Conservation (phyloP, 2,113 vertebrate species). For the Hemichromis elongatus region DNA sequence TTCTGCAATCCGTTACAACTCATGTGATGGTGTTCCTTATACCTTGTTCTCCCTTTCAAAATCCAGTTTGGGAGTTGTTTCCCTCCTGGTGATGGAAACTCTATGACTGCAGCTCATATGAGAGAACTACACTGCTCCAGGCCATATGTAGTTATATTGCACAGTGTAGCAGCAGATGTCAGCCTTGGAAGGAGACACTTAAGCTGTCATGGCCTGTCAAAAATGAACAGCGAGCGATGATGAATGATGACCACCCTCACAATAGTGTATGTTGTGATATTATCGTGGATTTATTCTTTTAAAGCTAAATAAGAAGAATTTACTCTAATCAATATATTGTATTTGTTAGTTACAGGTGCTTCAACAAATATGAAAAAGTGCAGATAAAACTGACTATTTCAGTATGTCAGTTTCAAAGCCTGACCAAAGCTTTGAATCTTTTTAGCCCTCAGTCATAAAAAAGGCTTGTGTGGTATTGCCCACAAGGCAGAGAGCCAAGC, state of each 20-base stretch:
- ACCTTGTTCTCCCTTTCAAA: background rate
- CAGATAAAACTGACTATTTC: background rate
- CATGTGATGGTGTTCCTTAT: background rate
- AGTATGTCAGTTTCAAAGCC: background rate
- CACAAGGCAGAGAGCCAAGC: background rate
- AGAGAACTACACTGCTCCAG: slow-evolving; percentile 7
- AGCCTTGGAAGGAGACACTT: background rate
- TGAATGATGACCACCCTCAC: slow-evolving; percentile 6
- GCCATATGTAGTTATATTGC: background rate
- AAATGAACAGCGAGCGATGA: slow-evolving; percentile 10
- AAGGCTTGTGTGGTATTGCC: background rate
- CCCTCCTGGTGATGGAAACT: background rate
- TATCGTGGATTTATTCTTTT: background rate
- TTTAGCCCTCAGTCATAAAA: background rate
- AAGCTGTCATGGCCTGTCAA: slow-evolving; percentile 14
- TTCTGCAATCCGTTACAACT: background rate
- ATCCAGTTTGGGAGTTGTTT: slow-evolving; percentile 12
- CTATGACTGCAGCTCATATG: background rate
- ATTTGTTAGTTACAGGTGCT: background rate
- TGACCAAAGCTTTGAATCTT: background rate
- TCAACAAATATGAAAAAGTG: background rate
- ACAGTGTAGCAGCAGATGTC: slow-evolving; percentile 15
- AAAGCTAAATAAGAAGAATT: background rate
- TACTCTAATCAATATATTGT: background rate
- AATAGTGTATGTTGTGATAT: background rate